Evolutionary conservation across 2,888 invertebrate genomes (phyloP).

Genomic region (Chrysomela aeneicollis): DNA sequence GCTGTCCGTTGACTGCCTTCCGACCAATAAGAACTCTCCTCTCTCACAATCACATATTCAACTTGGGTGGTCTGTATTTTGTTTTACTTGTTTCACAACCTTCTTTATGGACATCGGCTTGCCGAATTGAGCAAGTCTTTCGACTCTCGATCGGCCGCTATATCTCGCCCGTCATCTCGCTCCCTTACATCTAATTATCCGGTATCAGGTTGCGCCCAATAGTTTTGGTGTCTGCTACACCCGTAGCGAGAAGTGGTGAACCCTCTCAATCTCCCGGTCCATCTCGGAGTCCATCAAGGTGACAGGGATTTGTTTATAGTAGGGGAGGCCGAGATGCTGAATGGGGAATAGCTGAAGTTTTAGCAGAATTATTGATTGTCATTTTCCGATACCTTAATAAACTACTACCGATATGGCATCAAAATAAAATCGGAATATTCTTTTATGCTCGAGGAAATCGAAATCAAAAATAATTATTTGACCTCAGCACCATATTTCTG

Average conservation of each 20-base stretch:
- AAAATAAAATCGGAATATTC: too few species aligned
- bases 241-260: neutral
- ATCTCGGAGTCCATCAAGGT: neutral
- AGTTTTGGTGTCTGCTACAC: slow-evolving; percentile 23
- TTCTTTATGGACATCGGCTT: slow-evolving; percentile 40
- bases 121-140: slow-evolving; percentile 44
- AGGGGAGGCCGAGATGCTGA: too few species aligned
- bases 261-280: neutral
- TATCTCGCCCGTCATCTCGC: slow-evolving; percentile 48
- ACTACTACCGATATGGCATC: too few species aligned
- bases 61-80: slow-evolving; percentile 62
- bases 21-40: slow-evolving; percentile 53
- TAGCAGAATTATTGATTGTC: too few species aligned
- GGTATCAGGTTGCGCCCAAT: slow-evolving; percentile 42
- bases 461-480: too few species aligned
- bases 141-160: slow-evolving; percentile 26
- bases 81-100: slow-evolving; percentile 57
- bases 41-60: slow-evolving; percentile 56
- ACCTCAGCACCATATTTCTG: too few species aligned
- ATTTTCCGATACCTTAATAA: too few species aligned
- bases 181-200: slow-evolving; percentile 47
- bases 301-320: neutral
- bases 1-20: slow-evolving; percentile 50
- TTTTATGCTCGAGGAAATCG: too few species aligned
- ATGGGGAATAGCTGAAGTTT: too few species aligned